These are phyloP conservation scores for Damaliscus lunatus DNA, from an alignment of 2,113 vertebrate genomes.

Conservation along the genomic window DNA sequence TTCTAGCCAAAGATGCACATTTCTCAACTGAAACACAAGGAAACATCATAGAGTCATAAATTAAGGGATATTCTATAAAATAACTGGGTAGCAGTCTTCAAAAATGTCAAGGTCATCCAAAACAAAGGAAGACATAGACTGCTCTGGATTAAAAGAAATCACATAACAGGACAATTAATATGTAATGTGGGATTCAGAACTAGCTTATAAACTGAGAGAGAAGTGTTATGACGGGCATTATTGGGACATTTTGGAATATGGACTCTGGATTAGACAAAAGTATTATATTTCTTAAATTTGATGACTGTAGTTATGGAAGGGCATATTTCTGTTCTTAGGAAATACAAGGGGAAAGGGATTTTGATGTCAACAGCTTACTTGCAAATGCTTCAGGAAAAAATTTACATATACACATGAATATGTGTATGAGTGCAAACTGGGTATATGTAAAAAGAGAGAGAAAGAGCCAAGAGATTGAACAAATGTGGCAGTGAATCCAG, in stretches of 20 bases:
- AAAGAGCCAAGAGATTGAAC: neutral
- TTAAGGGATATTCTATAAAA: neutral
- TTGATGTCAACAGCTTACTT: neutral
- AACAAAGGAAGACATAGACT: neutral
- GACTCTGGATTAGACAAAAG: neutral
- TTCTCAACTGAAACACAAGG: neutral
- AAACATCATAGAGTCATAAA: neutral
- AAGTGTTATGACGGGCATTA: neutral
- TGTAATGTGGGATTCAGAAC: neutral
- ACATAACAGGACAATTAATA: neutral
- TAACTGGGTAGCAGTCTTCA: neutral
- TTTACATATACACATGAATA: neutral
- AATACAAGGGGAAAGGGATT: neutral
- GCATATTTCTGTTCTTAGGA: constrained; percentile 9
- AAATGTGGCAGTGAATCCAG: neutral
- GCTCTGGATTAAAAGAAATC: neutral
- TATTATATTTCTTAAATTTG: neutral
- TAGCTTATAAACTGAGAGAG: neutral
- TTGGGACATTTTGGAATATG: neutral
- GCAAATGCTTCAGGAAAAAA: neutral
- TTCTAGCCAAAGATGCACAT: neutral
- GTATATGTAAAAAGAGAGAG: neutral
- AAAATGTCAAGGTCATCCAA: neutral
- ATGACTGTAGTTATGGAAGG: neutral
- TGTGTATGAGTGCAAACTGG: neutral